A percentile compares a stretch with the other conserved stretches of the same genome.
These are phyloP conservation scores for Vannuccia rotundouncinata DNA, from an alignment of 2,888 invertebrate species.

Conservation along the genomic window DNA sequence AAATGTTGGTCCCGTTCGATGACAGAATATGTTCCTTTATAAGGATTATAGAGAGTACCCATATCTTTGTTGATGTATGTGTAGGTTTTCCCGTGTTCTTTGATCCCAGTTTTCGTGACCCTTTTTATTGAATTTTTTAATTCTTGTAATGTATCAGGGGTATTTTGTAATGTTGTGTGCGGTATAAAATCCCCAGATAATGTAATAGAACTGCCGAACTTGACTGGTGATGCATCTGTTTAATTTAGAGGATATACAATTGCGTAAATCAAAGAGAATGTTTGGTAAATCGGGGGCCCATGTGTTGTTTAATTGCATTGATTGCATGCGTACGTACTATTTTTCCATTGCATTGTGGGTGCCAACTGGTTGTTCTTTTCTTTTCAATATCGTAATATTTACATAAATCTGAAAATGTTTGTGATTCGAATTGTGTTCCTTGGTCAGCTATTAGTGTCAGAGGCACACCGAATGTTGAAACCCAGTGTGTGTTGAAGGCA, in stretches of 20 bases:
- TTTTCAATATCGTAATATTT: background rate
- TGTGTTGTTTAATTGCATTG: constrained; percentile 4
- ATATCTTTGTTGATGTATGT: constrained; percentile 23
- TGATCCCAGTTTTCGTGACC: background rate
- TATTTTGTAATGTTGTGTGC: constrained; percentile 18
- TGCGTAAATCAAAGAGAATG: constrained; percentile 4
- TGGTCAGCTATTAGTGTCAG: constrained; percentile 6
- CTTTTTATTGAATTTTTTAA: constrained; percentile 14
- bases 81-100: background rate
- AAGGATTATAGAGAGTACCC: constrained; percentile 15
- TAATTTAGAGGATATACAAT: background rate
- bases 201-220: constrained; percentile 13
- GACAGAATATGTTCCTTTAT: constrained; percentile 9
- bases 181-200: constrained; percentile 17
- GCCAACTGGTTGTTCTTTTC: constrained; percentile 8
- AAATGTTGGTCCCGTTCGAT: constrained; percentile 4
- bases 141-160: constrained; percentile 19
- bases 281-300: constrained; percentile 9
- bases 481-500: constrained; percentile 21
- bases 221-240: background rate
- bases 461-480: constrained; percentile 21
- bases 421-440: constrained; percentile 13
- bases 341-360: constrained; percentile 23
- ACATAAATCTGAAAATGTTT: background rate
- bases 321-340: constrained; percentile 6